phyloP scores from a whole-genome alignment of 2,113 vertebrate species.

The Halichoeres trimaculatus region DNA sequence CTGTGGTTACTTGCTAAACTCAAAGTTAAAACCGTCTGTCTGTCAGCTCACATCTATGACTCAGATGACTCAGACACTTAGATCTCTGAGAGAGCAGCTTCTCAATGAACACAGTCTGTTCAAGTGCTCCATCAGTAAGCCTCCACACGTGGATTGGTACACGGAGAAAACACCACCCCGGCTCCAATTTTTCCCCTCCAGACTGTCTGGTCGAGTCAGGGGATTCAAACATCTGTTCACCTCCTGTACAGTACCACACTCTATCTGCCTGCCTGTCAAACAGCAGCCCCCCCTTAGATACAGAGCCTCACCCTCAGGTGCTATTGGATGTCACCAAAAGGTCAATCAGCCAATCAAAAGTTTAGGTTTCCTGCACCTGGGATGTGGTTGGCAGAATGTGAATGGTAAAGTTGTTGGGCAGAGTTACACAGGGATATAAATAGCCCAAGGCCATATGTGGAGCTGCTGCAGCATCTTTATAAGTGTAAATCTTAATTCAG shows the following conservation, averaged over 20 bases:
- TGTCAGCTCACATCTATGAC: constrained; percentile 35
- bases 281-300: constrained; percentile 13
- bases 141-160: constrained; percentile 58
- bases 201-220: constrained; percentile 49
- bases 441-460: constrained; percentile 29
- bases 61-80: constrained; percentile 23
- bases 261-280: constrained; percentile 58
- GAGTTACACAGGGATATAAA: constrained; percentile 52
- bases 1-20: neutral
- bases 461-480: constrained; percentile 16
- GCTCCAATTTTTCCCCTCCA: constrained; percentile 33
- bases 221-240: constrained; percentile 70
- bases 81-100: constrained; percentile 36
- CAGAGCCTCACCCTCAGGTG: constrained; percentile 43
- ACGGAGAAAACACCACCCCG: constrained; percentile 26
- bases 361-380: constrained; percentile 31
- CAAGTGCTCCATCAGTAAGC: constrained; percentile 53
- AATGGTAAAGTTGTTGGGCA: constrained; percentile 56
- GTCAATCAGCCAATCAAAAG: constrained; percentile 65
- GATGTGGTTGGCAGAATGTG: constrained; percentile 48
- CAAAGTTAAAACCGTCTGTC: constrained; percentile 27
- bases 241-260: constrained; percentile 47
- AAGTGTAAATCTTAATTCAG: constrained; percentile 9
- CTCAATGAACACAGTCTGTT: constrained; percentile 44
- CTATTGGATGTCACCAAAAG: constrained; percentile 62